Conservation (phyloP, 2,888 invertebrate genomes). For the Apodemia hepburni region DNA sequence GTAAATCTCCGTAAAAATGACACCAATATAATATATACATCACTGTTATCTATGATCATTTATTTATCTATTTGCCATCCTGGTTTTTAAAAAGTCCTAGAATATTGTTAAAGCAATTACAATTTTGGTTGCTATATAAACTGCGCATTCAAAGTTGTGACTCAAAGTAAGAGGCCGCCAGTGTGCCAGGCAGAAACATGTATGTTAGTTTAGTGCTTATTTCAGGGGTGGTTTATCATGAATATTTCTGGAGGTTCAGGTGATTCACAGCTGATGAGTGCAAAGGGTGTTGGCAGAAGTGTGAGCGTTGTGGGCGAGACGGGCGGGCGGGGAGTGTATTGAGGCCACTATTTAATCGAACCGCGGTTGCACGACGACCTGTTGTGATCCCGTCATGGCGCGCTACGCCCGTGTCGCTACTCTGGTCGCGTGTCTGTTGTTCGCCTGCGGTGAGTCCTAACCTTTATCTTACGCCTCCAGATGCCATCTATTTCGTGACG, state of each 20-base stretch:
- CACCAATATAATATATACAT: too few species aligned
- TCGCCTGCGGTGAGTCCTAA: slow-evolving; percentile 80
- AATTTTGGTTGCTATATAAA: too few species aligned
- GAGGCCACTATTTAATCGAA: slow-evolving; percentile 79
- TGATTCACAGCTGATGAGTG: slow-evolving; percentile 70
- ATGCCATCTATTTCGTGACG: slow-evolving; percentile 70
- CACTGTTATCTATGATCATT: too few species aligned
- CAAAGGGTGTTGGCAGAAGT: slow-evolving; percentile 72
- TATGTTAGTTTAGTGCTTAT: too few species aligned
- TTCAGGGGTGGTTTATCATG: slow-evolving; percentile 14
- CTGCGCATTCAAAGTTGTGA: too few species aligned
- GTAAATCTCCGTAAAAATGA: too few species aligned
- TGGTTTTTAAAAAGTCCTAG: too few species aligned
- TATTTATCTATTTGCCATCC: too few species aligned
- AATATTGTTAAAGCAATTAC: too few species aligned
- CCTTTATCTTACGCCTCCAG: slow-evolving; percentile 72
- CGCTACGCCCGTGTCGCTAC: slow-evolving; percentile 79
- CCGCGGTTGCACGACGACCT: slow-evolving; percentile 77
- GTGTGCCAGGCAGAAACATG: too few species aligned
- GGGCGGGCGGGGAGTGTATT: slow-evolving; percentile 76
- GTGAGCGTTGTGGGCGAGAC: slow-evolving; percentile 73
- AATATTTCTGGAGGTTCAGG: slow-evolving; percentile 38
- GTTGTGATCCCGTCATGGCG: slow-evolving; percentile 81
- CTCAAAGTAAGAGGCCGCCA: too few species aligned
- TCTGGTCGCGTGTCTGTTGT: slow-evolving; percentile 78